A percentile compares a stretch with the other conserved stretches of the same genome.
Evolutionary conservation across 2,113 vertebrate genomes (phyloP).

Genomic region (Hemicordylus capensis): DNA sequence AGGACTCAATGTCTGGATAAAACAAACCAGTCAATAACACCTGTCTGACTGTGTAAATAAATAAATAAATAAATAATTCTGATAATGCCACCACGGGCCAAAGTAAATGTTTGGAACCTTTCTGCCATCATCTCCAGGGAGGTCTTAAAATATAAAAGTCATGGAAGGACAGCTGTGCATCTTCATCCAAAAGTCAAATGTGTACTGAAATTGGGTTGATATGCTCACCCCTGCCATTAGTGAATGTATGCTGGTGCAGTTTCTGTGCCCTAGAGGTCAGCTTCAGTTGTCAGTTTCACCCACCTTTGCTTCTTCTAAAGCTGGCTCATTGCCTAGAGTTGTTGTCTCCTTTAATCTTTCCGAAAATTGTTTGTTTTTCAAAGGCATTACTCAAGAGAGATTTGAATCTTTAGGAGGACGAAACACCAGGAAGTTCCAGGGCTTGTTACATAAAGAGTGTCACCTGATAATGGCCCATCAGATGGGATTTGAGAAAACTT

Average conservation of each 20-base stretch:
- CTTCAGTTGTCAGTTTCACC: background rate
- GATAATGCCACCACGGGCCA: background rate
- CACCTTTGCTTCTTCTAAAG: background rate
- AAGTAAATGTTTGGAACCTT: background rate
- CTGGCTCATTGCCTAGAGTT: background rate
- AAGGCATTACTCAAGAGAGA: background rate
- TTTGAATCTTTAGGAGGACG: background rate
- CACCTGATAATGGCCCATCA: conserved; percentile 30
- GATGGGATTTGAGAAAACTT: background rate
- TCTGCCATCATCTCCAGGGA: background rate
- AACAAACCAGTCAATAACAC: too few species aligned
- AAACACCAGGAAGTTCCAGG: background rate
- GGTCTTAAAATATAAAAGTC: background rate
- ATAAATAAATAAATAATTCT: too few species aligned
- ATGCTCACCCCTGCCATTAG: background rate
- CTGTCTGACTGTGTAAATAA: too few species aligned
- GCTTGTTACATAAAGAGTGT: background rate
- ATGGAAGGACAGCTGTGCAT: background rate
- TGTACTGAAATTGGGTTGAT: background rate
- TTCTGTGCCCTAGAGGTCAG: background rate
- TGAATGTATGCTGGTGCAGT: background rate
- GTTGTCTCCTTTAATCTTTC: background rate
- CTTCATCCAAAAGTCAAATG: background rate
- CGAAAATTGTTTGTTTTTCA: conserved; percentile 1
- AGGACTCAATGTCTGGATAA: too few species aligned